phyloP scores from a whole-genome alignment of 1,140 invertebrate genomes.

The Drosophila nigromelanica region DNA sequence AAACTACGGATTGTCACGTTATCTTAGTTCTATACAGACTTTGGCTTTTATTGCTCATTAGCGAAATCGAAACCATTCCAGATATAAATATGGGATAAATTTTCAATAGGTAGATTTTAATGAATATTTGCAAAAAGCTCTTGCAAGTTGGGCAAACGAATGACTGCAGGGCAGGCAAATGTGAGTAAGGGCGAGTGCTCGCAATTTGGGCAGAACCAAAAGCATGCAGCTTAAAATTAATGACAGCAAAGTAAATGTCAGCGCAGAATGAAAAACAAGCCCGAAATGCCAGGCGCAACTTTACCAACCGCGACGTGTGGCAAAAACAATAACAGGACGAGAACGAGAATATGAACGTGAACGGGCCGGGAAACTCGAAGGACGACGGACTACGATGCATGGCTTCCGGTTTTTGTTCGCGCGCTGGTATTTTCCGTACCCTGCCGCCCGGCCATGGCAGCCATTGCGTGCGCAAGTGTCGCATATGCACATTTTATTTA shows the following conservation, averaged over 20 bases:
- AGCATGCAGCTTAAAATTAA: slow-evolving; percentile 76
- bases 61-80: neutral
- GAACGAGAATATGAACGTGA: slow-evolving; percentile 1
- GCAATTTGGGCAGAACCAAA: slow-evolving; percentile 25
- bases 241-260: slow-evolving; percentile 76
- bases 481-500: slow-evolving; percentile 82
- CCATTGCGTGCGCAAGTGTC: slow-evolving; percentile 73
- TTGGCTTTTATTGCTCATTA: neutral
- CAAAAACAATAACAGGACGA: slow-evolving; percentile 71
- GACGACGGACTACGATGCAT: slow-evolving; percentile 48
- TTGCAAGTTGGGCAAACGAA: neutral
- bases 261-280: slow-evolving; percentile 71
- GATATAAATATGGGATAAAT: slow-evolving; percentile 2
- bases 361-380: slow-evolving; percentile 4
- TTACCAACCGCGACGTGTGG: slow-evolving; percentile 67
- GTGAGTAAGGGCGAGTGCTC: slow-evolving; percentile 12
- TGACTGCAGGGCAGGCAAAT: slow-evolving; percentile 7
- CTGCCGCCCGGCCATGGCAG: slow-evolving; percentile 39
- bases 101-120: slow-evolving; percentile 13
- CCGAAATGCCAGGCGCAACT: slow-evolving; percentile 58
- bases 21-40: too few species aligned
- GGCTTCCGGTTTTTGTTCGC: slow-evolving; percentile 81
- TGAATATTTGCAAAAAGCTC: slow-evolving; percentile 2
- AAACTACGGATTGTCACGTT: too few species aligned
- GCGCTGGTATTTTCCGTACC: slow-evolving; percentile 63